These are phyloP conservation scores for Lypha dubia DNA, from an alignment of 2,888 invertebrate species.

Conservation along the genomic window DNA sequence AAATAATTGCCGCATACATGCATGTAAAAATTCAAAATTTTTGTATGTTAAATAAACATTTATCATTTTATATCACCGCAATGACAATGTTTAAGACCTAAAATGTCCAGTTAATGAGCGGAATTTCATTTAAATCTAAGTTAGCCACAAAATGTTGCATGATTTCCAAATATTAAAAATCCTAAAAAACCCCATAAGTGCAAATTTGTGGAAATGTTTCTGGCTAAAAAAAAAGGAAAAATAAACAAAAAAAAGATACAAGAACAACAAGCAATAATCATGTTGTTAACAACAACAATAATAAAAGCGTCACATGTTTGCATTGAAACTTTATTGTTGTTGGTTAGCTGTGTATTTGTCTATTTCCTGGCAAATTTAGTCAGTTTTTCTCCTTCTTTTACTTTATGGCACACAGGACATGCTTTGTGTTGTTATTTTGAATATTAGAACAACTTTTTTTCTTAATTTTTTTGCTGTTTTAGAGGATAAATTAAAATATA, in stretches of 20 bases:
- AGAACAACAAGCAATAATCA: slow-evolving; percentile 56
- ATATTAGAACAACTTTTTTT: slow-evolving; percentile 45
- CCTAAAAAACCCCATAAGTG: slow-evolving; percentile 66
- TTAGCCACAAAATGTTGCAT: slow-evolving; percentile 59
- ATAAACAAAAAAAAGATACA: slow-evolving; percentile 33
- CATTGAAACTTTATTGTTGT: not conserved
- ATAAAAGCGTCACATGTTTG: slow-evolving; percentile 23
- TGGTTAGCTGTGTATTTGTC: slow-evolving; percentile 26
- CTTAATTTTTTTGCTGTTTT: slow-evolving; percentile 22
- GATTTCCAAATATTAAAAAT: slow-evolving; percentile 69
- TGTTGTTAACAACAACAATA: slow-evolving; percentile 58
- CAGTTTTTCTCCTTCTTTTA: slow-evolving; percentile 33
- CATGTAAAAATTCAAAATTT: slow-evolving; percentile 15
- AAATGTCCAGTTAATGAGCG: slow-evolving; percentile 52
- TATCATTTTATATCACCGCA: slow-evolving; percentile 39
- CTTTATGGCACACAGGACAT: slow-evolving; percentile 66
- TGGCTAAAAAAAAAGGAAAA: slow-evolving; percentile 20
- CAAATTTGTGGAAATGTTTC: slow-evolving; percentile 69
- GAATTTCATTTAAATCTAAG: slow-evolving; percentile 30
- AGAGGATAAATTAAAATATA: slow-evolving; percentile 66
- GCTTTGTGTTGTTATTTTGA: slow-evolving; percentile 62
- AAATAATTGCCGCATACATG: not conserved
- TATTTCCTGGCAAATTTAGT: slow-evolving; percentile 55
- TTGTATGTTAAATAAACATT: slow-evolving; percentile 52
- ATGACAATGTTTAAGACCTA: slow-evolving; percentile 41